Conservation (phyloP, 1,140 invertebrate genomes). For the Heliconius nattereri region DNA sequence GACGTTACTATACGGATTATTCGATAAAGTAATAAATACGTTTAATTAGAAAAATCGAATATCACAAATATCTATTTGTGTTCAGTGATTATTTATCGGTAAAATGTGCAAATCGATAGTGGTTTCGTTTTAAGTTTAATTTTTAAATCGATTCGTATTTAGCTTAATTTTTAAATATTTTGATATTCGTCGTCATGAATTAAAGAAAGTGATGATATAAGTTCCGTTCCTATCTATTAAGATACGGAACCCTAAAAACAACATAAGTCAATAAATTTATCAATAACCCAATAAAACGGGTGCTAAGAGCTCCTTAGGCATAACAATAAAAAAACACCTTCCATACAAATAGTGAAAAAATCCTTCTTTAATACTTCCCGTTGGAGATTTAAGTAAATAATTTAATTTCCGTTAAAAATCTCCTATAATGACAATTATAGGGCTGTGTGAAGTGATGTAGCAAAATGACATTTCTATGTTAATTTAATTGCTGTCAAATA, state of each 20-base stretch:
- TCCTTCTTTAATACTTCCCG: conserved; percentile 29
- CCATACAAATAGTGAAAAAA: conserved; percentile 7
- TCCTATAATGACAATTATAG: conserved; percentile 57
- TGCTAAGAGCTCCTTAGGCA: neutral
- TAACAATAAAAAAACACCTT: conserved; percentile 17
- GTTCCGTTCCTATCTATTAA: too few species aligned
- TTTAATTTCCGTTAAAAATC: conserved; percentile 62
- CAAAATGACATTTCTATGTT: conserved; percentile 63
- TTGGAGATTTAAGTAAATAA: conserved; percentile 48
- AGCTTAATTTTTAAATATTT: neutral
- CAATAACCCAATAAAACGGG: neutral
- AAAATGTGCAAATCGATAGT: conserved; percentile 16
- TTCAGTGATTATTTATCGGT: conserved; percentile 26
- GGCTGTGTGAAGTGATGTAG: conserved; percentile 60
- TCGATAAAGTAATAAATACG: conserved; percentile 16
- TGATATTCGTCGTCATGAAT: neutral
- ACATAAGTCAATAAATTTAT: neutral
- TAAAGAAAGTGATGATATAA: neutral
- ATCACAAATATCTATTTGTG: conserved; percentile 27
- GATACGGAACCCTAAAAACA: neutral
- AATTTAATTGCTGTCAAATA: conserved; percentile 66
- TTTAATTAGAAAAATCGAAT: conserved; percentile 4
- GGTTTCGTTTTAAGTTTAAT: neutral
- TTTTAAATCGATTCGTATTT: neutral
- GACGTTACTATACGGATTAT: conserved; percentile 37